A percentile compares a stretch with the other conserved stretches of the same genome.
phyloP scores from a whole-genome alignment of 2,113 vertebrate species.

The Amphiprion percula region DNA sequence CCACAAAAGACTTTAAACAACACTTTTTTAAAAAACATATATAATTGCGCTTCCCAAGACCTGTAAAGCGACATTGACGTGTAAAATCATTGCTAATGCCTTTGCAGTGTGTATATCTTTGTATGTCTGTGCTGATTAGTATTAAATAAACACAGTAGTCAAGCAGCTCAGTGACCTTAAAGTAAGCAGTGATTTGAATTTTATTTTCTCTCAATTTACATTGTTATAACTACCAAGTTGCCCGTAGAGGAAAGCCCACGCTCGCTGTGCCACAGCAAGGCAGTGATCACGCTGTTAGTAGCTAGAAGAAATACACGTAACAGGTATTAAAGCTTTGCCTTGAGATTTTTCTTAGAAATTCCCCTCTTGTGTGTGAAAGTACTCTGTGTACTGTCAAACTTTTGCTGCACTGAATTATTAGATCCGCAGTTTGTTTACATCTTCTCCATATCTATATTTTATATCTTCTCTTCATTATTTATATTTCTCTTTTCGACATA shows the following conservation, averaged over 20 bases:
- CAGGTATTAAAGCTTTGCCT: background rate
- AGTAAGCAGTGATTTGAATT: background rate
- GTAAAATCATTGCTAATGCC: background rate
- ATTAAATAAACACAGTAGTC: background rate
- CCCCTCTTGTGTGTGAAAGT: too few species aligned
- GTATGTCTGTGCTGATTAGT: background rate
- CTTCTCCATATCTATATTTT: background rate
- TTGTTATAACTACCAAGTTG: constrained; percentile 8
- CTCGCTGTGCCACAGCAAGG: background rate
- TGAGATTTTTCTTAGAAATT: background rate
- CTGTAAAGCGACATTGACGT: background rate
- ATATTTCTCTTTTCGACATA: background rate
- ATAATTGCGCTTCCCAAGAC: background rate
- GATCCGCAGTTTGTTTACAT: background rate
- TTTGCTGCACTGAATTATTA: too few species aligned
- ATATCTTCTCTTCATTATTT: constrained; percentile 1
- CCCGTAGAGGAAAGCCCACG: background rate
- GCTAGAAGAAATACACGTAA: background rate
- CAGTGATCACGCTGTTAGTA: background rate
- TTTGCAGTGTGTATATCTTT: background rate
- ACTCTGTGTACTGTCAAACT: too few species aligned
- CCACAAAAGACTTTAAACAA: background rate
- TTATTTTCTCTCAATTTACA: background rate
- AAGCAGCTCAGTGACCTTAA: background rate
- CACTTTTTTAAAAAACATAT: background rate